Evolutionary conservation across 2,888 invertebrate species (phyloP).

Genomic region (Hyalella azteca): DNA sequence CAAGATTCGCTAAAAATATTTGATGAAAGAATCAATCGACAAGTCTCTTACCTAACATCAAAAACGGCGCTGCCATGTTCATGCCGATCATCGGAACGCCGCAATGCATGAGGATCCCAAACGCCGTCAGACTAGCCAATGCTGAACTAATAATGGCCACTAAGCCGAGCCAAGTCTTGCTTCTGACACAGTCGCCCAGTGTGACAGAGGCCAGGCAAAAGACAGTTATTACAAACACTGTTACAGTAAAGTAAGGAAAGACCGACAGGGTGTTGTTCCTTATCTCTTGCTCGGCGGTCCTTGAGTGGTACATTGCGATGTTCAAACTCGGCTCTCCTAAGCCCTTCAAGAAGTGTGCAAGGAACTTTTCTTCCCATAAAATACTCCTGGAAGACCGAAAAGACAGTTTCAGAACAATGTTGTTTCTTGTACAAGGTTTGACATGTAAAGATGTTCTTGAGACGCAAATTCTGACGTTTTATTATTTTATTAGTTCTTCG

Average conservation of each 20-base stretch:
- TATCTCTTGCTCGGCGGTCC: slow-evolving; percentile 87
- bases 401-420: too few species aligned
- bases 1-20: too few species aligned
- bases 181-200: slow-evolving; percentile 91
- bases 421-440: too few species aligned
- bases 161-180: slow-evolving; percentile 88
- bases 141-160: slow-evolving; percentile 89
- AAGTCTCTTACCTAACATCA: slow-evolving; percentile 82
- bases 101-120: slow-evolving; percentile 87
- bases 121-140: slow-evolving; percentile 88
- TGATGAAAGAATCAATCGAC: too few species aligned
- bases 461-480: too few species aligned
- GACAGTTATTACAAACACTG: slow-evolving; percentile 84
- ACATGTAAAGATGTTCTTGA: too few species aligned
- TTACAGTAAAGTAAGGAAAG: slow-evolving; percentile 68
- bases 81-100: slow-evolving; percentile 93
- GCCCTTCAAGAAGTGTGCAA: slow-evolving; percentile 72
- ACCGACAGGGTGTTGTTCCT: slow-evolving; percentile 85
- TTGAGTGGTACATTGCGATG: slow-evolving; percentile 82
- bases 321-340: slow-evolving; percentile 67
- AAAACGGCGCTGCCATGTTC: slow-evolving; percentile 90
- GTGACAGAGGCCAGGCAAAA: slow-evolving; percentile 82
- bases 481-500: too few species aligned
- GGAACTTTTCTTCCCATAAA: slow-evolving; percentile 83
- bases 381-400: background rate